Conservation (phyloP, 2,113 vertebrate species). For the Petrocephalus microphthalmus region DNA sequence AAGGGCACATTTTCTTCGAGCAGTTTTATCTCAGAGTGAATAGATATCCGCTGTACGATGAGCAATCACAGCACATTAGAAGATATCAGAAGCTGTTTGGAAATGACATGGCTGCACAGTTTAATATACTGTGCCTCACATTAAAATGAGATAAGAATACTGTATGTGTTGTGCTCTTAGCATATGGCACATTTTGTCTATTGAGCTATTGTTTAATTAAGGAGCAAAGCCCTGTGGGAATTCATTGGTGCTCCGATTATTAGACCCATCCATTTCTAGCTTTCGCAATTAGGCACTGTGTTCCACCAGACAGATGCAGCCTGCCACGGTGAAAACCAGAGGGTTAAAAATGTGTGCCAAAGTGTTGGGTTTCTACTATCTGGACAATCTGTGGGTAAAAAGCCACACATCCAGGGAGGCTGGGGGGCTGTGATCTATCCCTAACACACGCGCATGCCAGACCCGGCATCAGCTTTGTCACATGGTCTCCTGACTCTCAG, state of each 20-base stretch:
- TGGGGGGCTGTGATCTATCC: neutral
- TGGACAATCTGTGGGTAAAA: neutral
- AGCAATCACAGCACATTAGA: neutral
- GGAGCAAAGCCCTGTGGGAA: neutral
- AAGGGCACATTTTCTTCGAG: conserved; percentile 1
- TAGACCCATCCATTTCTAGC: neutral
- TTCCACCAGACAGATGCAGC: neutral
- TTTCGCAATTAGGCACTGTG: neutral
- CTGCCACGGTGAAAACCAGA: neutral
- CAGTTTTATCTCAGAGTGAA: neutral
- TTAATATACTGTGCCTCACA: neutral
- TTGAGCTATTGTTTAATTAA: conserved; percentile 4
- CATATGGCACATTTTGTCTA: neutral
- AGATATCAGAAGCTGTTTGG: neutral
- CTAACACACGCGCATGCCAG: neutral
- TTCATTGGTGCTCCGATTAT: neutral
- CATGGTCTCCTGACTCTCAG: neutral
- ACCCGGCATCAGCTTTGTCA: neutral
- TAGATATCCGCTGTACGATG: neutral
- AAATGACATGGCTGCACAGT: neutral
- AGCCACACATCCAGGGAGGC: neutral
- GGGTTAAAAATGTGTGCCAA: neutral
- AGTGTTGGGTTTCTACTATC: neutral
- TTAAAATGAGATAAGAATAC: neutral
- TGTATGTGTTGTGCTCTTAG: neutral